Evolutionary conservation across 2,888 invertebrate species (phyloP).

Genomic region (Nomada fabriciana): DNA sequence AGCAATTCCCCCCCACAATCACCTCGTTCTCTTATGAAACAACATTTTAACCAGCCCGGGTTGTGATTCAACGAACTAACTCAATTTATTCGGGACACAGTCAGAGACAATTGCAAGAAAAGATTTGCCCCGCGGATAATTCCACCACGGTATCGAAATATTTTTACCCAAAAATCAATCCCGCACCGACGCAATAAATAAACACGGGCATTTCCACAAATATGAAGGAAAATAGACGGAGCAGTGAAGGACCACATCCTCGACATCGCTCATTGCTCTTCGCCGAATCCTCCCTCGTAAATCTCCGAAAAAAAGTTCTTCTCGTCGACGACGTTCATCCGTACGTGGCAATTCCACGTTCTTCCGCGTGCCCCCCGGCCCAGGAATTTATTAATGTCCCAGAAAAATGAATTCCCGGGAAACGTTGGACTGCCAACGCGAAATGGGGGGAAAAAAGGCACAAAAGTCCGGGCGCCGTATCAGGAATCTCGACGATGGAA

Average conservation of each 20-base stretch:
- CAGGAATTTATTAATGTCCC: slow-evolving; percentile 14
- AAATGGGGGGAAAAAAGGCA: not conserved
- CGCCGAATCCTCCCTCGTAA: not conserved
- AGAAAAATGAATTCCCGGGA: slow-evolving; percentile 6
- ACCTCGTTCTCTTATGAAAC: not conserved
- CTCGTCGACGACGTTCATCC: not conserved
- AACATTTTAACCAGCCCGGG: not conserved
- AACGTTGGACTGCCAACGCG: not conserved
- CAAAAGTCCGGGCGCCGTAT: slow-evolving; percentile 16
- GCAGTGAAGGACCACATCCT: not conserved
- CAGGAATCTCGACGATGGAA: slow-evolving; percentile 19
- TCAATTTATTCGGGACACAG: too few species aligned
- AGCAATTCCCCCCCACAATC: not conserved
- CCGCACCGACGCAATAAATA: too few species aligned
- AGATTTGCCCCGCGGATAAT: too few species aligned
- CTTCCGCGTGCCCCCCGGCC: not conserved
- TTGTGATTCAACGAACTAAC: not conserved
- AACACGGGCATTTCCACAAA: too few species aligned
- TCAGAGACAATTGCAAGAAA: too few species aligned
- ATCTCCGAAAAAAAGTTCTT: slow-evolving; percentile 5
- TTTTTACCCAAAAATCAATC: too few species aligned
- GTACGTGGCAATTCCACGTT: slow-evolving; percentile 10
- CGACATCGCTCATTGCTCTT: not conserved
- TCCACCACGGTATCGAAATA: too few species aligned
- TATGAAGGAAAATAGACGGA: not conserved